A percentile compares a stretch with the other conserved stretches of the same genome.
These are phyloP conservation scores for Furcula furcula DNA, from an alignment of 2,888 invertebrate genomes.

Conservation along the genomic window DNA sequence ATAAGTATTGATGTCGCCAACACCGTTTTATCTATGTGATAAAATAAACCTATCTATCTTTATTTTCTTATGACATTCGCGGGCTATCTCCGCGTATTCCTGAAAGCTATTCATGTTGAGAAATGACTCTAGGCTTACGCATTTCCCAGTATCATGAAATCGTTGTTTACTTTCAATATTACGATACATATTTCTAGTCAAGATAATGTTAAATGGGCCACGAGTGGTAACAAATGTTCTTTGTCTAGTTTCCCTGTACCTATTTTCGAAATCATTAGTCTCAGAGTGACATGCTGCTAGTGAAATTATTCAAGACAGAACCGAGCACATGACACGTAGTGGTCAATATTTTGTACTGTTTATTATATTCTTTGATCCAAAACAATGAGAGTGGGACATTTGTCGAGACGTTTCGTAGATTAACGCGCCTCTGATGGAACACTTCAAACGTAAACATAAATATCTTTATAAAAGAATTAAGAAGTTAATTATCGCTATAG, in stretches of 20 bases:
- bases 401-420: conserved; percentile 59
- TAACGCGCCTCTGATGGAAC: conserved; percentile 48
- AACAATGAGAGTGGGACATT: conserved; percentile 55
- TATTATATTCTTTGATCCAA: conserved; percentile 69
- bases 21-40: too few species aligned
- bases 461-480: conserved; percentile 48
- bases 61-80: too few species aligned
- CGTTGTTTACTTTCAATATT: conserved; percentile 16
- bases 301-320: conserved; percentile 61
- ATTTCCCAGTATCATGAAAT: conserved; percentile 21
- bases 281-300: conserved; percentile 46
- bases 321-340: conserved; percentile 59
- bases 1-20: too few species aligned
- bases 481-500: conserved; percentile 50
- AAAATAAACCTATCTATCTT: too few species aligned
- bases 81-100: conserved; percentile 11
- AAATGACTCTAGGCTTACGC: conserved; percentile 32
- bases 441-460: conserved; percentile 67
- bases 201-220: conserved; percentile 39
- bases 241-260: conserved; percentile 46
- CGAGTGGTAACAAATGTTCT: conserved; percentile 41
- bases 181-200: conserved; percentile 38
- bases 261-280: conserved; percentile 66
- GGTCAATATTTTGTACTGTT: conserved; percentile 69
- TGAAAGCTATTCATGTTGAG: conserved; percentile 27